These are phyloP conservation scores for Cheilosia vulpina DNA, from an alignment of 2,888 invertebrate species.

Conservation along the genomic window DNA sequence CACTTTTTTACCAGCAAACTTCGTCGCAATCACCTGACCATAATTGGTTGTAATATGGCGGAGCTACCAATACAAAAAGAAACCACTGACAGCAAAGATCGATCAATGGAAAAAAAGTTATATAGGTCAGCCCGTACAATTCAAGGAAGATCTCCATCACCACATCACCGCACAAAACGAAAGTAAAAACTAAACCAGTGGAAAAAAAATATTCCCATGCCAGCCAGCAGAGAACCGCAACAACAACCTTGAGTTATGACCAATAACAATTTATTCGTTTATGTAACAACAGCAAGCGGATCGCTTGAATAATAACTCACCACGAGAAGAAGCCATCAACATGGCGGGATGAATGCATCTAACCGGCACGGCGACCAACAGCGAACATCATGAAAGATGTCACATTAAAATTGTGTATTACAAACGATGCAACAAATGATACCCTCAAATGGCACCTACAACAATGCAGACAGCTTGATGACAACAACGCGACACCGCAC, in stretches of 20 bases:
- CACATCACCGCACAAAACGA: slow-evolving; percentile 20
- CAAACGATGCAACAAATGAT: slow-evolving; percentile 68
- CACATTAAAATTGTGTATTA: slow-evolving; percentile 69
- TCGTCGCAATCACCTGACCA: slow-evolving; percentile 9
- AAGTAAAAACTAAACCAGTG: slow-evolving; percentile 27
- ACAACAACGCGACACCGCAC: slow-evolving; percentile 33
- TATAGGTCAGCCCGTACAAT: slow-evolving; percentile 51
- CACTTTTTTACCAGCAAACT: slow-evolving; percentile 9
- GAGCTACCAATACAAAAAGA: slow-evolving; percentile 5
- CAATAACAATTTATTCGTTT: slow-evolving; percentile 72
- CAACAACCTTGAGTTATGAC: slow-evolving; percentile 71
- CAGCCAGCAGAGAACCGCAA: slow-evolving; percentile 20
- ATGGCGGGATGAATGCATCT: slow-evolving; percentile 39
- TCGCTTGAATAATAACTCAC: slow-evolving; percentile 28
- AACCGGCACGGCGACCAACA: slow-evolving; percentile 4
- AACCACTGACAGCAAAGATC: neutral
- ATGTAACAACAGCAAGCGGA: slow-evolving; percentile 54
- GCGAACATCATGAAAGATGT: slow-evolving; percentile 55
- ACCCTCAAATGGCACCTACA: slow-evolving; percentile 68
- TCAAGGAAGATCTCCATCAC: slow-evolving; percentile 25
- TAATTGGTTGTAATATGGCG: slow-evolving; percentile 31
- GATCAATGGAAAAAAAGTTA: slow-evolving; percentile 25
- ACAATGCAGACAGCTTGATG: slow-evolving; percentile 47
- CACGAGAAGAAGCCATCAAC: slow-evolving; percentile 61
- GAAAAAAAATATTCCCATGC: slow-evolving; percentile 52